Percentiles rank a stretch among this genome's conserved stretches.
phyloP scores from a whole-genome alignment of 2,797 vertebrate species.

The Antennarius maculatus region DNA sequence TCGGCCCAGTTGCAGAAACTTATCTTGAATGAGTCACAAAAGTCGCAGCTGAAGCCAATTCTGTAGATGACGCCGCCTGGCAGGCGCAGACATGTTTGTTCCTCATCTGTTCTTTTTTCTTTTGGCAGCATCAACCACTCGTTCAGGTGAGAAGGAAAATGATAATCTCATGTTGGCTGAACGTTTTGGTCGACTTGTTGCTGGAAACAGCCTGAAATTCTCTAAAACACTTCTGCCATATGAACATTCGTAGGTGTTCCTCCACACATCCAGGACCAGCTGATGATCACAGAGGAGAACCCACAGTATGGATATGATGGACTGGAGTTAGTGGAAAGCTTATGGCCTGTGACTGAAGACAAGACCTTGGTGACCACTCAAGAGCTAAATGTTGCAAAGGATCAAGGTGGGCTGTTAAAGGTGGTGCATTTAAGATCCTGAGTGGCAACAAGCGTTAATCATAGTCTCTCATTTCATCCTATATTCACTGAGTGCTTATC shows the following conservation, averaged over 20 bases:
- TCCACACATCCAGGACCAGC: constrained; percentile 13
- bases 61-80: constrained; percentile 20
- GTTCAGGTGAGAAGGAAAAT: constrained; percentile 53
- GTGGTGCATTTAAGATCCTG: not conserved
- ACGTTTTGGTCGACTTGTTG: not conserved
- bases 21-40: constrained; percentile 52
- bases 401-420: constrained; percentile 43
- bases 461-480: not conserved
- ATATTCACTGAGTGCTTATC: not conserved
- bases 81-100: constrained; percentile 54
- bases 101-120: constrained; percentile 45
- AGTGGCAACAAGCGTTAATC: not conserved
- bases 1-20: constrained; percentile 26
- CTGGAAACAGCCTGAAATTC: not conserved
- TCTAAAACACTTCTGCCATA: not conserved
- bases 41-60: constrained; percentile 66
- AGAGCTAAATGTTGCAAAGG: not conserved
- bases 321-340: not conserved
- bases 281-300: constrained; percentile 23
- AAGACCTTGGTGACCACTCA: constrained; percentile 1
- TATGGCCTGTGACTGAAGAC: not conserved
- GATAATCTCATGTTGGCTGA: not conserved
- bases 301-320: constrained; percentile 10
- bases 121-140: constrained; percentile 19
- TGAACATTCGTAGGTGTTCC: constrained; percentile 27